Conservation (phyloP, 2,113 vertebrate genomes). For the Mobula birostris region DNA sequence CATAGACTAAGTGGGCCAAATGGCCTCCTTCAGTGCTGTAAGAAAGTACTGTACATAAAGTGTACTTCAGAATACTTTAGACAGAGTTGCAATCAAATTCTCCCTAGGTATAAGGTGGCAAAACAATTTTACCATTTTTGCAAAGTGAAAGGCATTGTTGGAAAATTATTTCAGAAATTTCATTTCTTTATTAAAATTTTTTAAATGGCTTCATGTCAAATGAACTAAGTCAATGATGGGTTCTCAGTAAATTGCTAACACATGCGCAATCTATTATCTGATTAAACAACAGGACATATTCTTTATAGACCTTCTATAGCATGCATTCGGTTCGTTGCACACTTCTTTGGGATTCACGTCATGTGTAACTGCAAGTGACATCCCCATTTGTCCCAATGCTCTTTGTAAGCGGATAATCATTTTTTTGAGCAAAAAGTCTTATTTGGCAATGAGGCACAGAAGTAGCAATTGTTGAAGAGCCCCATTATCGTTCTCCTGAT, state of each 20-base stretch:
- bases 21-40: no score
- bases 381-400: not conserved
- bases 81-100: not conserved
- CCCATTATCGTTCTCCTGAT: not conserved
- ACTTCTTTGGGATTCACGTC: not conserved
- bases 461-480: not conserved
- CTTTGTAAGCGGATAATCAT: not conserved
- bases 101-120: not conserved
- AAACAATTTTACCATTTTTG: not conserved
- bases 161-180: not conserved
- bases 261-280: not conserved
- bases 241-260: not conserved
- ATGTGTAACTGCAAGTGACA: conserved; percentile 3
- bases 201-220: not conserved
- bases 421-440: not conserved
- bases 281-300: not conserved
- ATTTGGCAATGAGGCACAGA: not conserved
- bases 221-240: not conserved
- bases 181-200: not conserved
- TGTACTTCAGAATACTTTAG: not conserved
- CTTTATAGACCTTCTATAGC: not conserved
- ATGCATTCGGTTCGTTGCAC: not conserved
- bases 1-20: no score
- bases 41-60: not conserved
- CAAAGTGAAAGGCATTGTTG: not conserved